A percentile compares a stretch with the other conserved stretches of the same genome.
These are phyloP conservation scores for Phalacrocorax aristotelis DNA, from an alignment of 2,113 vertebrate genomes.

Conservation along the genomic window DNA sequence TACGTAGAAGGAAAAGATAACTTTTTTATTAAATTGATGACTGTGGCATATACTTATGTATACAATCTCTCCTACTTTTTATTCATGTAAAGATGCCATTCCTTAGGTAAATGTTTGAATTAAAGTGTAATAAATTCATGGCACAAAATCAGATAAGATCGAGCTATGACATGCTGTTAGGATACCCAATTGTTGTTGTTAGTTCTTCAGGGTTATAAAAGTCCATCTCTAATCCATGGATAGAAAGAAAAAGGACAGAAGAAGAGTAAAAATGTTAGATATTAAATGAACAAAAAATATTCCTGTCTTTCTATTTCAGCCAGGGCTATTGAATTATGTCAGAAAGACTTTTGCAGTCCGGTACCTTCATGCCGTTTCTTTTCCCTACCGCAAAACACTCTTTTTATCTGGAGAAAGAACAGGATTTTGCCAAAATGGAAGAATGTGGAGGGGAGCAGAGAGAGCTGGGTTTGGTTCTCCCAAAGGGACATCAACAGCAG, in stretches of 20 bases:
- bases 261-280: background rate
- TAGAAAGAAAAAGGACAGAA: background rate
- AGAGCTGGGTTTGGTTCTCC: background rate
- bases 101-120: background rate
- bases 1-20: background rate
- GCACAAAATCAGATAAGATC: background rate
- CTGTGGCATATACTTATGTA: background rate
- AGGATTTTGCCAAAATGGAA: background rate
- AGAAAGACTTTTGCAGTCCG: background rate
- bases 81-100: background rate
- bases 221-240: background rate
- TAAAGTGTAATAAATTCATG: background rate
- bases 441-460: background rate
- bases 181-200: background rate
- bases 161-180: background rate
- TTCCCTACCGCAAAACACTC: background rate
- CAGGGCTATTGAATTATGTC: background rate
- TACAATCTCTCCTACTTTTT: background rate
- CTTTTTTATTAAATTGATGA: background rate
- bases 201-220: background rate
- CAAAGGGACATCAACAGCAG: background rate
- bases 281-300: background rate
- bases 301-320: background rate
- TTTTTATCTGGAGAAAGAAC: background rate
- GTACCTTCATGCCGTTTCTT: background rate